Evolutionary conservation across 2,113 vertebrate genomes (phyloP).

Genomic region (Desmodus rotundus): DNA sequence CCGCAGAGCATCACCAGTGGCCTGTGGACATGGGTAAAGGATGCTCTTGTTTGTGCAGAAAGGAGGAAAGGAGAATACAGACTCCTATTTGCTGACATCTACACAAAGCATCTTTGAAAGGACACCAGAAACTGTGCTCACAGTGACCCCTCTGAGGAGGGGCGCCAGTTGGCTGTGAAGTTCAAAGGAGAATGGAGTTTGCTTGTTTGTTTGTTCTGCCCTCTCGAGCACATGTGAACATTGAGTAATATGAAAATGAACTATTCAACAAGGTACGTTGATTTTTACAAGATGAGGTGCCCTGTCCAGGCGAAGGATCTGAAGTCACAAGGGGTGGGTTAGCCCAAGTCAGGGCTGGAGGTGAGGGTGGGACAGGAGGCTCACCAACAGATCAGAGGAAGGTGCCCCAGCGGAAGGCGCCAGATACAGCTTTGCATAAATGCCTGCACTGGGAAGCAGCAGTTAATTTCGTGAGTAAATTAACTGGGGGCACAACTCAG

Average conservation of each 20-base stretch:
- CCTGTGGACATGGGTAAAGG: background rate
- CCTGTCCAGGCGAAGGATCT: background rate
- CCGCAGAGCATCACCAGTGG: too few species aligned
- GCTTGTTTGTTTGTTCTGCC: too few species aligned
- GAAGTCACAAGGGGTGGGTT: background rate
- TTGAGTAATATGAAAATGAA: background rate
- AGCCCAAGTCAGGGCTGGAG: too few species aligned
- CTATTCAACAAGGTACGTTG: background rate
- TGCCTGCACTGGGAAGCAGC: background rate
- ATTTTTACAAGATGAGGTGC: background rate
- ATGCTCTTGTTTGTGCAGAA: background rate
- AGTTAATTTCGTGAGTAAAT: background rate
- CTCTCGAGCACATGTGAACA: background rate
- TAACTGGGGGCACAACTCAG: background rate
- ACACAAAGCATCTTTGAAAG: background rate
- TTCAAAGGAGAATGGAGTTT: too few species aligned
- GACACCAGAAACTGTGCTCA: fast-evolving
- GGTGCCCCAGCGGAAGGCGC: fast-evolving
- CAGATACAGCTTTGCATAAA: background rate
- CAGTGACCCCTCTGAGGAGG: background rate
- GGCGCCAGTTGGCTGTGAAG: background rate
- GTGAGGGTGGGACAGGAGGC: fast-evolving
- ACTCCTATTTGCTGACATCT: fast-evolving
- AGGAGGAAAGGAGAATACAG: too few species aligned
- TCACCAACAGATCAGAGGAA: background rate